These are phyloP conservation scores for Trimorus sp. DNA, from an alignment of 2,888 invertebrate species.

Conservation along the genomic window DNA sequence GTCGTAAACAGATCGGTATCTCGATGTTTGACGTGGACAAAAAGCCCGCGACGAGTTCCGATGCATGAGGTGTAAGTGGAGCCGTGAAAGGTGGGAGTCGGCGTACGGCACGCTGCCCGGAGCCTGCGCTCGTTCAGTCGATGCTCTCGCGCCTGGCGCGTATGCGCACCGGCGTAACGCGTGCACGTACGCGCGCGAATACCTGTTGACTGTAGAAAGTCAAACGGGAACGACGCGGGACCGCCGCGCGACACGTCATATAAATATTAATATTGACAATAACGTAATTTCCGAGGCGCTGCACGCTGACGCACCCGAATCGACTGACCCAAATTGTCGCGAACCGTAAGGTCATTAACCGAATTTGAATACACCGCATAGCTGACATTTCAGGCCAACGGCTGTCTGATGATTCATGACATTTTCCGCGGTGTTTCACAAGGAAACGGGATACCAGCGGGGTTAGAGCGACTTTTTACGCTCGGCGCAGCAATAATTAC, in stretches of 20 bases:
- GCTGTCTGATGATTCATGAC: slow-evolving; percentile 54
- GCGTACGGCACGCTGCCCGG: slow-evolving; percentile 47
- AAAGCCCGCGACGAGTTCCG: slow-evolving; percentile 49
- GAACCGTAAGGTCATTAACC: slow-evolving; percentile 55
- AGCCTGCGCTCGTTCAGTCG: slow-evolving; percentile 64
- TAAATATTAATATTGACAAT: slow-evolving; percentile 67
- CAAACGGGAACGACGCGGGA: slow-evolving; percentile 34
- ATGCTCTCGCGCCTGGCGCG: slow-evolving; percentile 46
- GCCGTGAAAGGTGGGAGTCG: slow-evolving; percentile 66
- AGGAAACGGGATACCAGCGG: neutral
- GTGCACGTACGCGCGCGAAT: slow-evolving; percentile 40
- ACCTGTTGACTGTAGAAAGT: slow-evolving; percentile 65
- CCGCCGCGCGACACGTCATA: slow-evolving; percentile 46
- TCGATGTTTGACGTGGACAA: slow-evolving; percentile 49
- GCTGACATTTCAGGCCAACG: slow-evolving; percentile 49
- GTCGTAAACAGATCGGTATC: slow-evolving; percentile 42
- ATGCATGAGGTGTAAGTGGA: slow-evolving; percentile 64
- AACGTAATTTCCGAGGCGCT: slow-evolving; percentile 59
- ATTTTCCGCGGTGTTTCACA: slow-evolving; percentile 40
- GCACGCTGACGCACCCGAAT: slow-evolving; percentile 62
- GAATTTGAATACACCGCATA: slow-evolving; percentile 58
- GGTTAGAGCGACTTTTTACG: neutral
- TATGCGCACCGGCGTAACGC: slow-evolving; percentile 26
- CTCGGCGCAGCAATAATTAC: too few relatives aligned
- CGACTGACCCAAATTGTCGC: slow-evolving; percentile 60